Conservation (phyloP, 1,140 invertebrate genomes). For the Grapholita molesta region DNA sequence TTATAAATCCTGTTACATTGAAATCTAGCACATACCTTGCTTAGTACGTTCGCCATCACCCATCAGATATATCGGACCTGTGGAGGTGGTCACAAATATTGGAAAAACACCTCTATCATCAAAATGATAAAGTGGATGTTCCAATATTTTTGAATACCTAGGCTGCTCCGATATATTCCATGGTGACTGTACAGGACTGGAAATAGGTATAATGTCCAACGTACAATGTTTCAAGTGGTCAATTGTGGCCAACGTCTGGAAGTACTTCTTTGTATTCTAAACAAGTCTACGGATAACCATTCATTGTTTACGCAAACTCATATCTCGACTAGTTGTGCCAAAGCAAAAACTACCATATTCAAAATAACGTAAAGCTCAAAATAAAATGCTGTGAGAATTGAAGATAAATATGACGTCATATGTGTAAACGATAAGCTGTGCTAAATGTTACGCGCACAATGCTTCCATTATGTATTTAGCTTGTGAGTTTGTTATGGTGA, state of each 20-base stretch:
- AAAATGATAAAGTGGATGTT: too few species aligned
- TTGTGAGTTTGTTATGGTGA: neutral
- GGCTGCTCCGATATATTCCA: too few species aligned
- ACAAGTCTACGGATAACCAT: conserved; percentile 6
- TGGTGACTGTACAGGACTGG: too few species aligned
- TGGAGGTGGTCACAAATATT: too few species aligned
- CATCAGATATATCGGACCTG: too few species aligned
- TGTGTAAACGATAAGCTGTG: conserved; percentile 29
- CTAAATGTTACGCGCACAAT: conserved; percentile 26
- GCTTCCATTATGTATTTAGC: neutral
- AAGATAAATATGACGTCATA: neutral
- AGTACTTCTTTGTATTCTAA: conserved; percentile 37
- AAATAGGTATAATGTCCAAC: neutral
- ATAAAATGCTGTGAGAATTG: neutral
- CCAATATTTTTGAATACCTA: too few species aligned
- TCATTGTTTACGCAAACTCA: neutral
- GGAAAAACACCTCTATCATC: too few species aligned
- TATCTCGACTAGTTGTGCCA: neutral
- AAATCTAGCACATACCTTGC: neutral
- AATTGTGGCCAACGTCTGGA: neutral
- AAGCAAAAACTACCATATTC: neutral
- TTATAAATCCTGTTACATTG: neutral
- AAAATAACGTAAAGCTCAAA: neutral
- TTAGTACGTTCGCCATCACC: too few species aligned
- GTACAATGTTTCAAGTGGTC: neutral